Evolutionary conservation across 2,888 invertebrate species (phyloP).

Genomic region (Synanthedon andrenaeformis): DNA sequence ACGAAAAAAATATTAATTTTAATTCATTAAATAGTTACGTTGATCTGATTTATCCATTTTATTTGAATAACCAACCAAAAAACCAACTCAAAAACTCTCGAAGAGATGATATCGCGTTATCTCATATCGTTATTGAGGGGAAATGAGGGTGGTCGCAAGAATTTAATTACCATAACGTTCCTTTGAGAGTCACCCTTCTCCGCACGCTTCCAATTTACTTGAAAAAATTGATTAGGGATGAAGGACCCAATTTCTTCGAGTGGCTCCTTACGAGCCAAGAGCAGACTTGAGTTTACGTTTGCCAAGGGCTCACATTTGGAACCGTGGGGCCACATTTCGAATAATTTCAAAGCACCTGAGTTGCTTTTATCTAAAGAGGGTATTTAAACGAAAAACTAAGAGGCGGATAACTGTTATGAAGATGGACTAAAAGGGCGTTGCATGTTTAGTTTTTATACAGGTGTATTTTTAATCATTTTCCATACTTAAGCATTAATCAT

Average conservation of each 20-base stretch:
- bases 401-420: not conserved
- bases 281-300: constrained; percentile 9
- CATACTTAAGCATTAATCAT: too few relatives aligned
- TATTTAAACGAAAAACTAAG: constrained; percentile 4
- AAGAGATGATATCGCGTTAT: too few relatives aligned
- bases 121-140: too few relatives aligned
- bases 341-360: constrained; percentile 10
- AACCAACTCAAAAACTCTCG: too few relatives aligned
- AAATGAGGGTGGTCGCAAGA: not conserved
- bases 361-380: constrained; percentile 15
- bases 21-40: too few relatives aligned
- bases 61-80: too few relatives aligned
- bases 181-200: not conserved
- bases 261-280: constrained; percentile 9
- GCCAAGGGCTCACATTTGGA: not conserved
- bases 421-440: not conserved
- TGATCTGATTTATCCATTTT: too few relatives aligned
- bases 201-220: constrained; percentile 10
- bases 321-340: constrained; percentile 10
- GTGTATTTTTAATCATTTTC: too few relatives aligned
- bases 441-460: too few relatives aligned
- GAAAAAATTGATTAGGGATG: constrained; percentile 15
- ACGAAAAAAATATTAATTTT: too few relatives aligned
- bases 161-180: not conserved
- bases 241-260: constrained; percentile 8